These are phyloP conservation scores for Orius insidiosus DNA, from an alignment of 1,140 invertebrate genomes.

Conservation along the genomic window DNA sequence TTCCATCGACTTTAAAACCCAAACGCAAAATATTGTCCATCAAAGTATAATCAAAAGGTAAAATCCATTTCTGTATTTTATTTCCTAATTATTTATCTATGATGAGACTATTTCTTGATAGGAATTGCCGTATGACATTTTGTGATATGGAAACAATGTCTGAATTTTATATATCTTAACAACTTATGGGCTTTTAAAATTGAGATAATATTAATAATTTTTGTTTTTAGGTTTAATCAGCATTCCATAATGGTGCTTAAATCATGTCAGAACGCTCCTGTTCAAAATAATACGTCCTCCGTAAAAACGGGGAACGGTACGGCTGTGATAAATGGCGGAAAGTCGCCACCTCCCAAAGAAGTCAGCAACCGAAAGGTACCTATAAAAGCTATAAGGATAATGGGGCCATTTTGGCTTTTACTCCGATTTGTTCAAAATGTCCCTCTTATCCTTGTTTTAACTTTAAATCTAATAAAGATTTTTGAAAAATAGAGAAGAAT, in stretches of 20 bases:
- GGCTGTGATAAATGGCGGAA: conserved; percentile 10
- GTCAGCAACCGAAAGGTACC: too few relatives aligned
- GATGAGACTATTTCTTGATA: conserved; percentile 7
- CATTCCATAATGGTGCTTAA: conserved; percentile 93
- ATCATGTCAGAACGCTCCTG: conserved; percentile 35
- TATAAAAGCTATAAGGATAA: too few relatives aligned
- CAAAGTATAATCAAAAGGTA: conserved; percentile 78
- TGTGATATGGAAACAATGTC: too few relatives aligned
- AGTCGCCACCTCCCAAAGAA: too few relatives aligned
- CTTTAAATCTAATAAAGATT: too few relatives aligned
- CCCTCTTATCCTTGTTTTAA: too few relatives aligned
- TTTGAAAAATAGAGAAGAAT: conserved; percentile 29
- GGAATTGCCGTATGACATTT: background rate
- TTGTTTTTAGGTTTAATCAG: conserved; percentile 63
- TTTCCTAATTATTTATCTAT: background rate
- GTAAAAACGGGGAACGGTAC: conserved; percentile 2
- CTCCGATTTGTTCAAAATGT: too few relatives aligned
- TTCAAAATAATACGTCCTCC: background rate
- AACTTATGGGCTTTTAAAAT: too few relatives aligned
- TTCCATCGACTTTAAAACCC: conserved; percentile 33
- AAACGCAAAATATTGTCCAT: conserved; percentile 58
- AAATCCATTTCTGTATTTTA: background rate
- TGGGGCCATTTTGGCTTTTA: too few relatives aligned
- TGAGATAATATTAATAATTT: conserved; percentile 6
- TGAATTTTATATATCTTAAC: background rate